Conservation (phyloP, 2,797 vertebrate genomes). For the Cyprinodon diabolis region DNA sequence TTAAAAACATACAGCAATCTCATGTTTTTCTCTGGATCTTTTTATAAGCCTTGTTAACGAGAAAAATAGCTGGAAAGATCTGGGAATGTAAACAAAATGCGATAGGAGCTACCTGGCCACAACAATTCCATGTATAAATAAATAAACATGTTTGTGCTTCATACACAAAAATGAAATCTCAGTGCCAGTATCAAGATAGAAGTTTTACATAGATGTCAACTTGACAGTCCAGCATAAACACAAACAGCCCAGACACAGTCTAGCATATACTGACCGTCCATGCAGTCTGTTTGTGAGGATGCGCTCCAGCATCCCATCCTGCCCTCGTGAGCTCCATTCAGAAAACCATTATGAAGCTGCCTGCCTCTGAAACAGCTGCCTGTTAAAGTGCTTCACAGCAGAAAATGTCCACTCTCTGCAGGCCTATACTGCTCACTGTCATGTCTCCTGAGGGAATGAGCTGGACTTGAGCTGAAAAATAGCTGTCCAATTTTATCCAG, state of each 20-base stretch:
- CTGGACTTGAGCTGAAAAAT: conserved; percentile 46
- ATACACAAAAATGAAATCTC: conserved; percentile 15
- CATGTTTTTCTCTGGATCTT: conserved; percentile 20
- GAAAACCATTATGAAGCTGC: conserved; percentile 43
- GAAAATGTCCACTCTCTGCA: conserved; percentile 55
- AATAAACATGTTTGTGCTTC: conserved; percentile 32
- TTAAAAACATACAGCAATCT: not conserved
- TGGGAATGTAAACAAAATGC: conserved; percentile 44
- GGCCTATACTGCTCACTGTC: conserved; percentile 57
- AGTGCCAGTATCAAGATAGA: conserved; percentile 31
- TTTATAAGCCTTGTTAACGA: conserved; percentile 46
- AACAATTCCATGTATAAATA: conserved; percentile 55
- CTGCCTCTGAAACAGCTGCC: conserved; percentile 51
- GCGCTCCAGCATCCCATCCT: conserved; percentile 34
- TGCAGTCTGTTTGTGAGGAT: conserved; percentile 48
- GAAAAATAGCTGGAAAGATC: conserved; percentile 49
- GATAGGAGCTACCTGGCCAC: conserved; percentile 47
- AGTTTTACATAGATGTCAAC: conserved; percentile 15
- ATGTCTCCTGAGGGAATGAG: conserved; percentile 20
- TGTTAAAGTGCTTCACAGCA: conserved; percentile 59
- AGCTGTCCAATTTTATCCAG: conserved; percentile 68
- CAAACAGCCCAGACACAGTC: conserved; percentile 12
- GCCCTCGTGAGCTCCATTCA: conserved; percentile 44
- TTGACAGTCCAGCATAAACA: conserved; percentile 10
- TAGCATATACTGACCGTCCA: conserved; percentile 23